Percentiles rank a stretch among this genome's conserved stretches.
Conservation (phyloP, 2,888 invertebrate species). For the Raillietiella orientalis region DNA sequence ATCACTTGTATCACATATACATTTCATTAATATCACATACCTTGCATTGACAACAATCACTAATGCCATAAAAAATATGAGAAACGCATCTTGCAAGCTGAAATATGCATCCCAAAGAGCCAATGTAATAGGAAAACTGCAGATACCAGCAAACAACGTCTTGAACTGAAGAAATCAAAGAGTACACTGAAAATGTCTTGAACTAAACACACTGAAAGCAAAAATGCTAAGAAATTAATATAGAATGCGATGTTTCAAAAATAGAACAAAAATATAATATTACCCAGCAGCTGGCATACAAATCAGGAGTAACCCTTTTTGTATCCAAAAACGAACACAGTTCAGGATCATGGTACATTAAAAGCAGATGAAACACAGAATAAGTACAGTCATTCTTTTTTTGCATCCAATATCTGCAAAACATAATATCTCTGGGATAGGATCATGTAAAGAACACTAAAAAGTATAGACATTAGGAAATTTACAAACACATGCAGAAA, state of each 20-base stretch:
- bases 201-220: slow-evolving; percentile 1
- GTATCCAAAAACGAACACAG: slow-evolving; percentile 88
- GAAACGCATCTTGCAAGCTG: slow-evolving; percentile 80
- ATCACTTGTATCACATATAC: neutral
- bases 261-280: slow-evolving; percentile 6
- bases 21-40: slow-evolving; percentile 14
- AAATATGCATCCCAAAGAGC: slow-evolving; percentile 93
- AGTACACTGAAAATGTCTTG: slow-evolving; percentile 1
- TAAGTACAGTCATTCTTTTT: slow-evolving; percentile 19
- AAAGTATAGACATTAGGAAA: slow-evolving; percentile 1
- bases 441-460: neutral
- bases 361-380: slow-evolving; percentile 30
- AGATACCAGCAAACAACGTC: slow-evolving; percentile 58
- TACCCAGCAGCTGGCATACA: slow-evolving; percentile 57
- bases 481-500: too few relatives aligned
- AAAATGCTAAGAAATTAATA: slow-evolving; percentile 3
- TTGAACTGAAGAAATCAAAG: slow-evolving; percentile 24
- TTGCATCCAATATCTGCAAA: slow-evolving; percentile 16
- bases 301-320: slow-evolving; percentile 63
- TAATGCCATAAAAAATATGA: slow-evolving; percentile 71
- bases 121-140: slow-evolving; percentile 49
- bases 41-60: slow-evolving; percentile 81
- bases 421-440: slow-evolving; percentile 5
- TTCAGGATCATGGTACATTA: slow-evolving; percentile 92
- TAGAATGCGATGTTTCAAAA: slow-evolving; percentile 2